A percentile compares a stretch with the other conserved stretches of the same genome.
phyloP scores from a whole-genome alignment of 2,797 vertebrate species.

The Propithecus deckenii region DNA sequence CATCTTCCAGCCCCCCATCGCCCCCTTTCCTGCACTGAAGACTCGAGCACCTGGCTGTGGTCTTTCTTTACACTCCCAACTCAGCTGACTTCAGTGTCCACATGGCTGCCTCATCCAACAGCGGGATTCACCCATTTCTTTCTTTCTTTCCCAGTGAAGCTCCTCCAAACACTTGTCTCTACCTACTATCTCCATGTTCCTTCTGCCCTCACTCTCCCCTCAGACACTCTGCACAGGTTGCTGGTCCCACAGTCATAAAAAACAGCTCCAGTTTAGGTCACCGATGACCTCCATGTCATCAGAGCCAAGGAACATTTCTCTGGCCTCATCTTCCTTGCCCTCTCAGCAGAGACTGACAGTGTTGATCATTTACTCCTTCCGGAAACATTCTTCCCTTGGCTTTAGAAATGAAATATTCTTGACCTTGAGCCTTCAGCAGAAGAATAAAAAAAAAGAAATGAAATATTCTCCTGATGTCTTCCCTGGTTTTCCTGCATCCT shows the following conservation, averaged over 20 bases:
- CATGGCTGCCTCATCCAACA: neutral
- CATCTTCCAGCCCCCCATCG: neutral
- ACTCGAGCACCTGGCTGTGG: neutral
- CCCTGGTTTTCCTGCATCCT: neutral
- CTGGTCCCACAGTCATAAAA: neutral
- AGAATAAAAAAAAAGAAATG: neutral
- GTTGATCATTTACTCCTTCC: neutral
- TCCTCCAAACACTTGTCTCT: neutral
- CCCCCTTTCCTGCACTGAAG: neutral
- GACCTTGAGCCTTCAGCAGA: too few species aligned
- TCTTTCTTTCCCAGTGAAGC: neutral
- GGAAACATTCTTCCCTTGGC: neutral
- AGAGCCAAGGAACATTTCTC: neutral
- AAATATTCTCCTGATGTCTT: neutral
- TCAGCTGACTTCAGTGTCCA: neutral
- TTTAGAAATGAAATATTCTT: neutral
- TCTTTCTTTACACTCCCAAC: neutral
- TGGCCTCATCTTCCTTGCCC: neutral
- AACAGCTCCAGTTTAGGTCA: neutral
- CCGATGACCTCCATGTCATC: neutral
- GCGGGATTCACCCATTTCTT: neutral
- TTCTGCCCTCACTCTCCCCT: neutral
- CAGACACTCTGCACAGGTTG: neutral
- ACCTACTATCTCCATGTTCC: neutral
- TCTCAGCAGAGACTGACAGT: neutral